Conservation (phyloP, 2,113 vertebrate species). For the Festucalex cinctus region DNA sequence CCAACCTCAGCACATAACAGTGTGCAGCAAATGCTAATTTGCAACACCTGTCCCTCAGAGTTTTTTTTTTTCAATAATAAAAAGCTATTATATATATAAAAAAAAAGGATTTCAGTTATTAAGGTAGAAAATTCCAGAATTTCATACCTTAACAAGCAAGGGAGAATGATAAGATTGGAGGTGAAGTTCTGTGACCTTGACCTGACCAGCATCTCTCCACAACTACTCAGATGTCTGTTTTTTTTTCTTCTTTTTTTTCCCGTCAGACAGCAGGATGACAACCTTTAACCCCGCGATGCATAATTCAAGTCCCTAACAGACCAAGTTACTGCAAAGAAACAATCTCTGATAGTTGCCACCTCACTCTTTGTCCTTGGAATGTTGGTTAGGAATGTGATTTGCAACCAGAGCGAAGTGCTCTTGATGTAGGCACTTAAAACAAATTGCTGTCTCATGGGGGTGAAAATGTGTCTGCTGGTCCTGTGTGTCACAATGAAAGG, state of each 20-base stretch:
- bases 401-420: neutral
- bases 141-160: too few relatives aligned
- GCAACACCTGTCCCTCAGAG: too few relatives aligned
- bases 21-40: too few relatives aligned
- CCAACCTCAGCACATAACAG: too few relatives aligned
- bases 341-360: too few relatives aligned
- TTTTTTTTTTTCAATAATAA: too few relatives aligned
- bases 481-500: too few relatives aligned
- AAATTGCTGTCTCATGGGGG: too few relatives aligned
- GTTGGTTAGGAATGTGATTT: neutral
- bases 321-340: neutral
- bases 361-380: neutral
- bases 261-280: neutral
- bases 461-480: too few relatives aligned
- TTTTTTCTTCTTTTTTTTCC: neutral
- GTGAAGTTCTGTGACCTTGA: neutral
- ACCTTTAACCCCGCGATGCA: neutral
- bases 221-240: neutral
- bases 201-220: neutral
- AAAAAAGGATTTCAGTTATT: too few relatives aligned
- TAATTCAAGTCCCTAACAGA: neutral
- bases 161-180: neutral
- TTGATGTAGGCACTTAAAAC: neutral
- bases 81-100: too few relatives aligned
- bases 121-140: too few relatives aligned